Evolutionary conservation across 2,888 invertebrate genomes (phyloP).

Genomic region (Metalampra italica): DNA sequence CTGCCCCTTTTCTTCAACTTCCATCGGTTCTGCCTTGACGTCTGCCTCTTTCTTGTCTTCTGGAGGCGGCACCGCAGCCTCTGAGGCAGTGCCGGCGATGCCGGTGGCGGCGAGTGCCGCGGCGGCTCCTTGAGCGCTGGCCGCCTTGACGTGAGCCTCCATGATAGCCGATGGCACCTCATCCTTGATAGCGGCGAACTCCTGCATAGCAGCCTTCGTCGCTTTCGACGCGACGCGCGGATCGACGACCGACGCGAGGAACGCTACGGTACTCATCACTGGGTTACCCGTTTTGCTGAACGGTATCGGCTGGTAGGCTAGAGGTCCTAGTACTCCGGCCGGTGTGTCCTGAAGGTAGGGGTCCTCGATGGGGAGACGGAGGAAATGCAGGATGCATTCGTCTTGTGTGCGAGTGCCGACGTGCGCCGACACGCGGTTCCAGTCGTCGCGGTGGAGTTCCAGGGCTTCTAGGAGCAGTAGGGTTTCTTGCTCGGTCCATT

Average conservation of each 20-base stretch:
- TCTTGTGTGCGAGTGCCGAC: constrained; percentile 99
- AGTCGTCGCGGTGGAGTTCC: constrained; percentile 99
- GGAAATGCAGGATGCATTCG: constrained; percentile 98
- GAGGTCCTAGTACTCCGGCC: constrained; percentile 89
- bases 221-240: constrained; percentile 98
- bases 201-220: constrained; percentile 98
- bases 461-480: constrained; percentile 95
- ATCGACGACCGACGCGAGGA: constrained; percentile 98
- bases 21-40: constrained; percentile 42
- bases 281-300: constrained; percentile 99
- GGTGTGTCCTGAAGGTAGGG: constrained; percentile 95
- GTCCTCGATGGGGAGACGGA: constrained; percentile 98
- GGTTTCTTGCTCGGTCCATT: constrained; percentile 99
- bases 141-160: constrained; percentile 97
- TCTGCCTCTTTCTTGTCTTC: constrained; percentile 64
- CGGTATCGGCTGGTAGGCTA: constrained; percentile 98
- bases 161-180: constrained; percentile 97
- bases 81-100: constrained; percentile 91
- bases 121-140: constrained; percentile 89
- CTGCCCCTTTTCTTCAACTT: constrained; percentile 51
- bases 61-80: constrained; percentile 39
- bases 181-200: constrained; percentile 98
- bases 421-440: constrained; percentile 99
- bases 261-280: constrained; percentile 99
- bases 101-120: constrained; percentile 93